Percentiles rank a stretch among this genome's conserved stretches.
Evolutionary conservation across 2,797 vertebrate species (phyloP).

Genomic region (Pelobates cultripes): DNA sequence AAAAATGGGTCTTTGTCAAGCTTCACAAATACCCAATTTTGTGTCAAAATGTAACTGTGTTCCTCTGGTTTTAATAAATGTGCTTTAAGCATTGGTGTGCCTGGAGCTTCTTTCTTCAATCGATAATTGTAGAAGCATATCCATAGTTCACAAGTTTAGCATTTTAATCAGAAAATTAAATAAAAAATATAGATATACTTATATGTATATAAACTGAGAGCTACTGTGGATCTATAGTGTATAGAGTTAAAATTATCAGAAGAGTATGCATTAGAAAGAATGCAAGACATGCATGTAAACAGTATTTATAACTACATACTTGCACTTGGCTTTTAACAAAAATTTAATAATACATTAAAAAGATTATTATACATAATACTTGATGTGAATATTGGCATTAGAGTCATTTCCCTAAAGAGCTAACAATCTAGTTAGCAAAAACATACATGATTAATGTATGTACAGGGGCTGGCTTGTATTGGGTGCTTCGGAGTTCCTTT

Average conservation of each 20-base stretch:
- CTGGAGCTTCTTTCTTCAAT: too few species aligned
- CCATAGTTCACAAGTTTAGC: too few species aligned
- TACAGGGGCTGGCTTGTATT: neutral
- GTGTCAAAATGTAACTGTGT: too few species aligned
- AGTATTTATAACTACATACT: neutral
- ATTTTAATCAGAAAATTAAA: too few species aligned
- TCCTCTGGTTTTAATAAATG: too few species aligned
- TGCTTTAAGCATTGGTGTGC: too few species aligned
- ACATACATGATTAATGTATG: neutral
- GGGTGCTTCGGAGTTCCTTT: neutral
- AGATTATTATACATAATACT: neutral
- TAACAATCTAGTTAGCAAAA: neutral
- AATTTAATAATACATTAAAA: constrained; percentile 1
- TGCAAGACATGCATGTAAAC: too few species aligned
- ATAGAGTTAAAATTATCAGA: neutral
- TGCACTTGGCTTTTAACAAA: neutral
- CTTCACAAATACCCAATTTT: too few species aligned
- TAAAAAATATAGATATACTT: too few species aligned
- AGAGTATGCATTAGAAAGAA: neutral
- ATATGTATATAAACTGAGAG: too few species aligned
- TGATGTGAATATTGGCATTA: neutral
- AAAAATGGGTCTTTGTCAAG: too few species aligned
- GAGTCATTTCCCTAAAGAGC: neutral
- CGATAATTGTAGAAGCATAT: too few species aligned
- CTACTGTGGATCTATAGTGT: neutral